Percentiles rank a stretch among this genome's conserved stretches.
phyloP scores from a whole-genome alignment of 2,113 vertebrate species.

The Urocynchramus pylzowi region DNA sequence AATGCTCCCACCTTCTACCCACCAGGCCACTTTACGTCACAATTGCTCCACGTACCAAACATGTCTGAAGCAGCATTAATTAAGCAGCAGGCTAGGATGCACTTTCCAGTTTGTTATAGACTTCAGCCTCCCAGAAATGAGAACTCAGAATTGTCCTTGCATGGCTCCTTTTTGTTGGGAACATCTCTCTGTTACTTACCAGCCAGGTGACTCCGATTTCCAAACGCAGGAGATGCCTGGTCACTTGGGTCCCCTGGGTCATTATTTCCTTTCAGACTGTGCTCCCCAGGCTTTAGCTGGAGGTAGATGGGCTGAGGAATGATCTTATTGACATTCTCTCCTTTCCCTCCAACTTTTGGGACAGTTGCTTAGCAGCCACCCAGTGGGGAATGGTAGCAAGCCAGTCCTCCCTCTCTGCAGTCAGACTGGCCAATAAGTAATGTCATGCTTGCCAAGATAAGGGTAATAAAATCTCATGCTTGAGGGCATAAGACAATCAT shows the following conservation, averaged over 20 bases:
- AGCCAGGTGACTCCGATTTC: neutral
- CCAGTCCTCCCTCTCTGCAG: neutral
- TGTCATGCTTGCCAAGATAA: neutral
- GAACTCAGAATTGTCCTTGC: neutral
- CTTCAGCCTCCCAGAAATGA: neutral
- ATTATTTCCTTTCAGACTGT: neutral
- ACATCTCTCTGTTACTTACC: neutral
- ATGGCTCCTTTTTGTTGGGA: neutral
- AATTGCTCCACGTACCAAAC: neutral
- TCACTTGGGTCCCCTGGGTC: neutral
- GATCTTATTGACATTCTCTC: neutral
- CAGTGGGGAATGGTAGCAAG: neutral
- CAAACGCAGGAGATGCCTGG: neutral
- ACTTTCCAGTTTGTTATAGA: neutral
- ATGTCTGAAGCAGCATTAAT: neutral
- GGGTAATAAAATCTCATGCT: conserved; percentile 1
- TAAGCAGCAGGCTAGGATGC: neutral
- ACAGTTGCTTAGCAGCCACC: neutral
- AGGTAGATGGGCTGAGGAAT: neutral
- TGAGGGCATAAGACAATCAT: neutral
- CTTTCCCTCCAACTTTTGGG: neutral
- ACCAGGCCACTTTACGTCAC: conserved; percentile 22
- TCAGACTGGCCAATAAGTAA: neutral
- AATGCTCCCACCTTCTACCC: neutral
- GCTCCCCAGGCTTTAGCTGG: neutral